Conservation (phyloP, 2,113 vertebrate genomes). For the Crotophaga sulcirostris region DNA sequence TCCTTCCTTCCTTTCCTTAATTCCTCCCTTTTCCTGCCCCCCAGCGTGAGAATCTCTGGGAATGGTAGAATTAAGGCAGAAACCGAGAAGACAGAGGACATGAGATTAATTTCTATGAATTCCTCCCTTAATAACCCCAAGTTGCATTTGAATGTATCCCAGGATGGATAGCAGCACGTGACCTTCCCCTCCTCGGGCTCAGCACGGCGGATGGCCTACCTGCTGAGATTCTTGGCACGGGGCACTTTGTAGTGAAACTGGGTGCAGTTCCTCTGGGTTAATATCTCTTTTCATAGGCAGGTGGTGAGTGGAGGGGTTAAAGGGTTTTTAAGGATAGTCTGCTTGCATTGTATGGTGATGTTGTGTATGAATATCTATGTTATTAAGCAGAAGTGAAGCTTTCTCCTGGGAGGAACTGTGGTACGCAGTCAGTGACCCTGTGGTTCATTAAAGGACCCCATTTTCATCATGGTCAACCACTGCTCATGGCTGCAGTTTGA, state of each 20-base stretch:
- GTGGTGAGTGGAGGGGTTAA: neutral
- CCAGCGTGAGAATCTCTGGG: neutral
- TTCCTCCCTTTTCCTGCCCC: neutral
- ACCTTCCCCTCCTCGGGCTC: neutral
- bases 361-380: neutral
- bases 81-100: neutral
- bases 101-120: neutral
- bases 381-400: neutral
- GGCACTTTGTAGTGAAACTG: neutral
- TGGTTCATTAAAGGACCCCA: neutral
- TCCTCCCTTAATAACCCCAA: neutral
- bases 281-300: neutral
- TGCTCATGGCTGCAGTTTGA: neutral
- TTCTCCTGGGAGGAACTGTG: neutral
- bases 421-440: neutral
- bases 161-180: neutral
- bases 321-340: neutral
- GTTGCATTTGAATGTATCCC: neutral
- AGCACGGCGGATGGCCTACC: neutral
- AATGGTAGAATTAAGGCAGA: neutral
- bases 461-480: neutral
- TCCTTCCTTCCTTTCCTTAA: neutral
- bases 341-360: rapidly evolving
- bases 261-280: neutral
- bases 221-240: neutral